These are phyloP conservation scores for Seladonia tumulorum DNA, from an alignment of 2,888 invertebrate species.

Conservation along the genomic window DNA sequence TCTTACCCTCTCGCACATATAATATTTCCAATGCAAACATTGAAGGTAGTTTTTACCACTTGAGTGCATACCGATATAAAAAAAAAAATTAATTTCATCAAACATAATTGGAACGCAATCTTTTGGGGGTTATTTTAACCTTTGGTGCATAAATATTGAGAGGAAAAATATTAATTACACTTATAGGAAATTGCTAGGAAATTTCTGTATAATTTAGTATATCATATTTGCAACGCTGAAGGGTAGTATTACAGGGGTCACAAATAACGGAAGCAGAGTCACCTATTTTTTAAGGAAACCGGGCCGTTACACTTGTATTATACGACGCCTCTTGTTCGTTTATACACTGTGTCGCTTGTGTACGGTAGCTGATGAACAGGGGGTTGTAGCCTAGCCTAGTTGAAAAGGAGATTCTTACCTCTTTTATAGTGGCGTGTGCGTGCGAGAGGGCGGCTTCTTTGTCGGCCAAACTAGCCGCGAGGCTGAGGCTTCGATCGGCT, in stretches of 20 bases:
- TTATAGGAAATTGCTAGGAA: too few relatives aligned
- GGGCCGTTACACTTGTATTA: neutral
- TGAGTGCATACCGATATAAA: too few relatives aligned
- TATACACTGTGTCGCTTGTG: neutral
- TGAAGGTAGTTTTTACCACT: too few relatives aligned
- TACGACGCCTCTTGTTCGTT: neutral
- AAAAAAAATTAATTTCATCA: too few relatives aligned
- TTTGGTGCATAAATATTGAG: too few relatives aligned
- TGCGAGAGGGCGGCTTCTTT: slow-evolving; percentile 94
- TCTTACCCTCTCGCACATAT: too few relatives aligned
- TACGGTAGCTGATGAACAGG: neutral
- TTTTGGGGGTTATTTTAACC: too few relatives aligned
- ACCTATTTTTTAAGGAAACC: neutral
- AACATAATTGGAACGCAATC: too few relatives aligned
- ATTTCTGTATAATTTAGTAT: neutral
- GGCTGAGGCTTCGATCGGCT: slow-evolving; percentile 93
- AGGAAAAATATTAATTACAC: too few relatives aligned
- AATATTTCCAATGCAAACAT: neutral
- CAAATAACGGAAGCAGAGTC: neutral
- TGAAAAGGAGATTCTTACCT: slow-evolving; percentile 85
- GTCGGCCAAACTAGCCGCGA: slow-evolving; percentile 94
- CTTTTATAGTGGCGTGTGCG: slow-evolving; percentile 93
- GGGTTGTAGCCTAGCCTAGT: neutral
- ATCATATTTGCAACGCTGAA: neutral
- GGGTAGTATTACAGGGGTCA: neutral